Evolutionary conservation across 2,888 invertebrate species (phyloP).

Genomic region (Graphium colonna): DNA sequence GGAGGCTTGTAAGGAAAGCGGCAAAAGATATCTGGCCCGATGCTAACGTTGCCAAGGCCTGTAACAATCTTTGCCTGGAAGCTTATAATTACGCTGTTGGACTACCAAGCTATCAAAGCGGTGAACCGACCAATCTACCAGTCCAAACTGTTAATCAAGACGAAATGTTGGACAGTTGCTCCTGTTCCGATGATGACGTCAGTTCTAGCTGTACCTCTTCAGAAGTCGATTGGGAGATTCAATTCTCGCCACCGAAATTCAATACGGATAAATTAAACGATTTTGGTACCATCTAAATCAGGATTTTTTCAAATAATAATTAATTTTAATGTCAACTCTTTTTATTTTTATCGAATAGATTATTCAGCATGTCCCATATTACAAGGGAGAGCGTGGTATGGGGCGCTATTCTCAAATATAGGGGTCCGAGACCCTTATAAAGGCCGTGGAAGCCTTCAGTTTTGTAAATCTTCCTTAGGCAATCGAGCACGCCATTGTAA

Average conservation of each 20-base stretch:
- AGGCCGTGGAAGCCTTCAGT: conserved; percentile 89
- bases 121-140: conserved; percentile 38
- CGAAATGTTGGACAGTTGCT: conserved; percentile 36
- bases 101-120: conserved; percentile 31
- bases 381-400: conserved; percentile 88
- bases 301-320: conserved; percentile 22
- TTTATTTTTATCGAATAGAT: conserved; percentile 51
- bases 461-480: conserved; percentile 86
- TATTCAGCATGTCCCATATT: conserved; percentile 84
- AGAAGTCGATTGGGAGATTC: conserved; percentile 65
- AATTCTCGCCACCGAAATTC: conserved; percentile 55
- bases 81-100: conserved; percentile 53
- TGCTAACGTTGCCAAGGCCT: conserved; percentile 49
- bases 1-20: conserved; percentile 40
- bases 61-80: conserved; percentile 49
- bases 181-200: conserved; percentile 40
- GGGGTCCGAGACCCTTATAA: conserved; percentile 89
- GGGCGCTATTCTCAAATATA: conserved; percentile 87
- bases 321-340: conserved; percentile 31
- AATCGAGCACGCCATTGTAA: conserved; percentile 88
- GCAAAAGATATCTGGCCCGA: conserved; percentile 45
- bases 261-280: too few relatives aligned
- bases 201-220: conserved; percentile 53
- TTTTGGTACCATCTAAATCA: too few relatives aligned
- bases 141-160: conserved; percentile 25